Evolutionary conservation across 2,113 vertebrate genomes (phyloP).

Genomic region (Stigmatopora argus): DNA sequence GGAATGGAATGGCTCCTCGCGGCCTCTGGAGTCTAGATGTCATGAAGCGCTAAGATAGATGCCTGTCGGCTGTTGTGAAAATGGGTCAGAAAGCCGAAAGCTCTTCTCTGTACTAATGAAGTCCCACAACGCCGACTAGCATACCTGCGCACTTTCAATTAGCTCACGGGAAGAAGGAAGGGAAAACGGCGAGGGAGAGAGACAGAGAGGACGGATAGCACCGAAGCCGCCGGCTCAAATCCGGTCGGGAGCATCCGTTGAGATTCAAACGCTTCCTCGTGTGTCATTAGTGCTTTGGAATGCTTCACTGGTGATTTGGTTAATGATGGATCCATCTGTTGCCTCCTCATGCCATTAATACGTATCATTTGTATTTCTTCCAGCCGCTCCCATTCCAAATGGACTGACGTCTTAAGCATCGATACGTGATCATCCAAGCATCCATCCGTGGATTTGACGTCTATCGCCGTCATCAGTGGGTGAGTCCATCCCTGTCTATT

Average conservation of each 20-base stretch:
- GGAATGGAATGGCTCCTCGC: conserved; percentile 32
- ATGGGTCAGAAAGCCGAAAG: conserved; percentile 54
- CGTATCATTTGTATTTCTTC: no score
- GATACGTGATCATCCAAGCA: no score
- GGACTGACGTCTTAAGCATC: no score
- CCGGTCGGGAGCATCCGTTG: not conserved
- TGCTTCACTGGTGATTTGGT: not conserved
- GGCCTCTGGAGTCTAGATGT: conserved; percentile 37
- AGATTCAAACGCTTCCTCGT: not conserved
- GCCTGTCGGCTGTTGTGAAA: conserved; percentile 29
- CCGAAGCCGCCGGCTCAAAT: not conserved
- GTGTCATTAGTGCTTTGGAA: not conserved
- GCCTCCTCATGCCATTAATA: no score
- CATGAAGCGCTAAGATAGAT: not conserved
- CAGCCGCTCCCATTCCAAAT: no score
- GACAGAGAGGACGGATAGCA: not conserved
- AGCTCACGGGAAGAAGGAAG: conserved; percentile 28
- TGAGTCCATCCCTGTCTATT: no score
- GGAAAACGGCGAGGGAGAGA: not conserved
- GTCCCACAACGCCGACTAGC: conserved; percentile 46
- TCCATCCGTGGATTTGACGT: no score
- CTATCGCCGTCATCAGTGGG: no score
- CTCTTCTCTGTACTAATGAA: conserved; percentile 57
- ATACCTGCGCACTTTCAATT: conserved; percentile 61
- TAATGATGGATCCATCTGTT: no score